Evolutionary conservation across 2,797 vertebrate species (phyloP).

Genomic region (Lemur catta): DNA sequence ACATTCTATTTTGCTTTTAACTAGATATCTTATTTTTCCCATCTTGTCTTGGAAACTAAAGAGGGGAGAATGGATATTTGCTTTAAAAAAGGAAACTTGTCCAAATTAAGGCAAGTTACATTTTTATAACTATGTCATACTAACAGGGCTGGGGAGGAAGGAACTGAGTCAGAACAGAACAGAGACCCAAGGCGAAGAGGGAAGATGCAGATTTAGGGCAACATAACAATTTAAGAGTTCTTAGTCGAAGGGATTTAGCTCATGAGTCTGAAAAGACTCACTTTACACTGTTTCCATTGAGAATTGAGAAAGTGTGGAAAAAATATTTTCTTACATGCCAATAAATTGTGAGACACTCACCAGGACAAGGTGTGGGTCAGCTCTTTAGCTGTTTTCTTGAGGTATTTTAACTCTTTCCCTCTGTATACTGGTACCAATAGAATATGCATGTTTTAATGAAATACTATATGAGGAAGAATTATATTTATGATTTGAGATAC

Average conservation of each 20-base stretch:
- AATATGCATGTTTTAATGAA: neutral
- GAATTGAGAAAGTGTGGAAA: neutral
- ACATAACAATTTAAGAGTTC: neutral
- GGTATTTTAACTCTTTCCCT: neutral
- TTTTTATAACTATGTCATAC: neutral
- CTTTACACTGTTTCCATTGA: neutral
- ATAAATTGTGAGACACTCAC: conserved; percentile 8
- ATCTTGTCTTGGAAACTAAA: conserved; percentile 8
- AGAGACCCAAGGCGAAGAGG: neutral
- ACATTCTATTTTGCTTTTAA: conserved; percentile 36
- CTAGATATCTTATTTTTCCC: neutral
- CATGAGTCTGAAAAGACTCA: neutral
- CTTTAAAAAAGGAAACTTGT: neutral
- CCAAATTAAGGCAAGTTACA: neutral
- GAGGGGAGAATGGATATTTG: neutral
- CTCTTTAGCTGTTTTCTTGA: neutral
- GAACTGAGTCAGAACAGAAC: neutral
- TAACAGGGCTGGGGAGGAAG: neutral
- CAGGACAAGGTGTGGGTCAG: neutral
- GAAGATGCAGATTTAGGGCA: neutral
- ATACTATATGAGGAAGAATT: conserved; percentile 1
- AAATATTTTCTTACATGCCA: neutral
- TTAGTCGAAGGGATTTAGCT: neutral
- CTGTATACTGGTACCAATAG: neutral
- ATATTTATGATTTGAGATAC: neutral